Percentiles rank a stretch among this genome's conserved stretches.
These are phyloP conservation scores for Latrodectus hesperus DNA, from an alignment of 2,888 invertebrate species.

Conservation along the genomic window DNA sequence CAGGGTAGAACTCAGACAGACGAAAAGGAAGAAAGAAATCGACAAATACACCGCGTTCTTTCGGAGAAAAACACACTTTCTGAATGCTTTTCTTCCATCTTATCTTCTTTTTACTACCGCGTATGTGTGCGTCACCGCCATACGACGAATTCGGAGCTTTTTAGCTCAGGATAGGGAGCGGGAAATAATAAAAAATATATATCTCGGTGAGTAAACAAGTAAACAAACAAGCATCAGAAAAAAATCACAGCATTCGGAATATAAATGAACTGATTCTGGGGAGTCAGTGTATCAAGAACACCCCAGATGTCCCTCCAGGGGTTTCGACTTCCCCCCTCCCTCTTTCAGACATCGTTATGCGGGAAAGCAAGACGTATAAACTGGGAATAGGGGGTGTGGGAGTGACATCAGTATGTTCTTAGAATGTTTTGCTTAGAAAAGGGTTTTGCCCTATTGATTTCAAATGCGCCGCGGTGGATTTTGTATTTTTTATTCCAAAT, in stretches of 20 bases:
- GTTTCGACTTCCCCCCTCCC: conserved; percentile 1
- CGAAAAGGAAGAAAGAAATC: conserved; percentile 25
- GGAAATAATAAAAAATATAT: conserved; percentile 1
- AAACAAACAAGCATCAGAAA: conserved; percentile 47
- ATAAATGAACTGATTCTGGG: conserved; percentile 59
- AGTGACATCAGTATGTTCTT: conserved; percentile 29
- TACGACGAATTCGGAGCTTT: conserved; percentile 28
- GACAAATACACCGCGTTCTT: conserved; percentile 40
- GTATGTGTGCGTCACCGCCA: conserved; percentile 39
- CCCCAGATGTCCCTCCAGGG: conserved; percentile 61
- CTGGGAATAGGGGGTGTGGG: not conserved
- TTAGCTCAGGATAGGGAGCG: conserved; percentile 30
- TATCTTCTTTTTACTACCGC: conserved; percentile 16
- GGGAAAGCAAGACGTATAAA: conserved; percentile 42
- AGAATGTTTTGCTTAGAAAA: conserved; percentile 47
- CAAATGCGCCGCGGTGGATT: conserved; percentile 10
- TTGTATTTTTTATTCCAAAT: not conserved
- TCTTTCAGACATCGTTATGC: conserved; percentile 55
- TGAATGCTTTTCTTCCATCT: conserved; percentile 6
- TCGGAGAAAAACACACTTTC: conserved; percentile 23
- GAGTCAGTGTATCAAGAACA: conserved; percentile 60
- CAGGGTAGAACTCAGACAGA: not conserved
- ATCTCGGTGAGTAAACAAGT: conserved; percentile 39
- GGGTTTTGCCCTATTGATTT: conserved; percentile 49
- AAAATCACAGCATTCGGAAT: conserved; percentile 51